Percentiles rank a stretch among this genome's conserved stretches.
Evolutionary conservation across 2,113 vertebrate species (phyloP).

Genomic region (Raja brachyura): DNA sequence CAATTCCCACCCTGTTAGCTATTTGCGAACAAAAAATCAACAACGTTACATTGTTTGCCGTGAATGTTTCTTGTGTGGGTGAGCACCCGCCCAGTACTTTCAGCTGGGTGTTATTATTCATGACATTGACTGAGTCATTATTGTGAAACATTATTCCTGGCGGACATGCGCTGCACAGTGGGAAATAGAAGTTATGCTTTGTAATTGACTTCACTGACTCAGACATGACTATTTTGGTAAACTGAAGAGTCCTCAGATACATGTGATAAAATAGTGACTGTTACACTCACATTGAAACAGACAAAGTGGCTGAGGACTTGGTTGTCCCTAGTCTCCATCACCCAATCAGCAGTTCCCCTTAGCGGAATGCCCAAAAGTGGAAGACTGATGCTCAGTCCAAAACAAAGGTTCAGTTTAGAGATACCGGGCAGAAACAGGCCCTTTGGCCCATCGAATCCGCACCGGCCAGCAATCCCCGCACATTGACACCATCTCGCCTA

Average conservation of each 20-base stretch:
- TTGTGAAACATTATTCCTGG: background rate
- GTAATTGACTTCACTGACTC: background rate
- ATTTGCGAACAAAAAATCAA: background rate
- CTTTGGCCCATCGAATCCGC: too few species aligned
- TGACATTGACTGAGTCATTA: background rate
- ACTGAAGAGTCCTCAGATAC: too few species aligned
- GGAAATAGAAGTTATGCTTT: background rate
- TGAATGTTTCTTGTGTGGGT: background rate
- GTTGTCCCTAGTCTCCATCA: background rate
- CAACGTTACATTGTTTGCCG: background rate
- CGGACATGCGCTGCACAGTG: background rate
- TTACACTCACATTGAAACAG: background rate
- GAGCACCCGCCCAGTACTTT: background rate
- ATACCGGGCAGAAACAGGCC: too few species aligned
- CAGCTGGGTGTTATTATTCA: background rate
- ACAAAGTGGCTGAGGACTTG: background rate
- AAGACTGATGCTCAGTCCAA: background rate
- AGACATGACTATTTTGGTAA: background rate
- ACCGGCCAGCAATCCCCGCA: too few species aligned
- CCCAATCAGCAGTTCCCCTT: background rate
- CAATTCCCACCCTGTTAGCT: background rate
- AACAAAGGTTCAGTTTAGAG: background rate
- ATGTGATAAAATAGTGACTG: background rate
- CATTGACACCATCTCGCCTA: too few species aligned
- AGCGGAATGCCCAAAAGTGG: background rate